phyloP scores from a whole-genome alignment of 2,888 invertebrate species.

The Conistra vaccinii region DNA sequence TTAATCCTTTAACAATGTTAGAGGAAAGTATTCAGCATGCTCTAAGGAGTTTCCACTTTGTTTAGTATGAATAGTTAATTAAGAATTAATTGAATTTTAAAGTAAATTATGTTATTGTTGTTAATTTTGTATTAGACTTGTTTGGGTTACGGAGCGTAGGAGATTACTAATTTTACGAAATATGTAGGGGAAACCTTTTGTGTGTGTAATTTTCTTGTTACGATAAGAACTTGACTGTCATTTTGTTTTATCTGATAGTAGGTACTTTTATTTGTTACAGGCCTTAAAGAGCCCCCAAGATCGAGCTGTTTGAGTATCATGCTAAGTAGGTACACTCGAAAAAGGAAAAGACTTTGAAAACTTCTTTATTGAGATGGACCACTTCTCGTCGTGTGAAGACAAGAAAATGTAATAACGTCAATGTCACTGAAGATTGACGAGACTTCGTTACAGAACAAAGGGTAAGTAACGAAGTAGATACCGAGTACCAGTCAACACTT shows the following conservation, averaged over 20 bases:
- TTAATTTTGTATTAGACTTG: conserved; percentile 63
- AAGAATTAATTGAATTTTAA: conserved; percentile 78
- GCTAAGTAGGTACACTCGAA: not conserved
- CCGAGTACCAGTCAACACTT: too few species aligned
- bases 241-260: conserved; percentile 18
- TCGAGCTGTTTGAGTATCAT: conserved; percentile 6
- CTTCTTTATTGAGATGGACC: conserved; percentile 14
- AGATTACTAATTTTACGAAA: conserved; percentile 45
- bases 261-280: conserved; percentile 1
- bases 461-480: not conserved
- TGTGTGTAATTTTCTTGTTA: conserved; percentile 34
- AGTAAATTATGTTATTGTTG: conserved; percentile 69
- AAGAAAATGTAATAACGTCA: conserved; percentile 42
- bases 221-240: not conserved
- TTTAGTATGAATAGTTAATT: conserved; percentile 82
- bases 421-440: conserved; percentile 16
- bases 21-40: conserved; percentile 80
- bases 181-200: conserved; percentile 36
- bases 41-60: conserved; percentile 75
- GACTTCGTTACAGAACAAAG: conserved; percentile 18
- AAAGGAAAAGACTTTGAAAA: conserved; percentile 7
- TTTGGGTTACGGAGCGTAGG: conserved; percentile 42
- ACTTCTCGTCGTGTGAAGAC: conserved; percentile 22
- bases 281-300: not conserved
- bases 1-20: conserved; percentile 84